Base-by-base conservation (phyloP, 2,888 invertebrate genomes). In the Acanthosepion pharaonis region DNA sequence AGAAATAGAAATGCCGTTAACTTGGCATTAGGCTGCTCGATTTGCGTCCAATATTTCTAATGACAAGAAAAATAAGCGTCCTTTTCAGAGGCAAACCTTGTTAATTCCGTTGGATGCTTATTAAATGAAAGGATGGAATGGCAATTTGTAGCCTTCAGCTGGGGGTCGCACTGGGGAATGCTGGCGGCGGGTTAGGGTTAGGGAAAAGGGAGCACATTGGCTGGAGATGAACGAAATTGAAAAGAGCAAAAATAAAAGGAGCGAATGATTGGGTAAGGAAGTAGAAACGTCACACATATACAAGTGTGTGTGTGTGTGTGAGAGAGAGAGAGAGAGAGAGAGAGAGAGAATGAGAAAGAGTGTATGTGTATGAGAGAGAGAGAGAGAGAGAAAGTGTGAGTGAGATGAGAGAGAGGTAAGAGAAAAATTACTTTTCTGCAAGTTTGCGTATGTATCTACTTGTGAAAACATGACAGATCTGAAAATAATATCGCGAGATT, bases 31-130 rank as follows among this genome's bases (percentile, higher is more conserved):
- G 78, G 78, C 78, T 78, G 78, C 78, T 78, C 78, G 78, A 78
- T 78, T 78, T 78, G 78, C 78, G 78, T 78, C 78, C 78, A 78
- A 78, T 78, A 78, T 78, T 78, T 78, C 78, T 78, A 78, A 78
- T 78, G 78, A 78, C 78, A n/a, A 78, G 78, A 78, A 78, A 78
- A 78, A 78, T 78, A 78, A 78, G 78, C 78, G 78, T 78, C 78
- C 78, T 78, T 78, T 78, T 78, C 78, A 78, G 78, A 78, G 11
- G 78, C 78, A 78, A 78, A 78, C 33, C 78, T 78, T 78, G 78
- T 78, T 78, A 78, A 78, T 78, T 78, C 78, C 78, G 78, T 78
- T 78, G 78, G n/a, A 78, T 78, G 78, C 78, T 78, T 78, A 78
- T 78, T 78, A 78, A 33, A 78, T 78, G 78, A 33, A 78, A 78